Conservation (phyloP, 2,797 vertebrate genomes). For the Trichosurus vulpecula region DNA sequence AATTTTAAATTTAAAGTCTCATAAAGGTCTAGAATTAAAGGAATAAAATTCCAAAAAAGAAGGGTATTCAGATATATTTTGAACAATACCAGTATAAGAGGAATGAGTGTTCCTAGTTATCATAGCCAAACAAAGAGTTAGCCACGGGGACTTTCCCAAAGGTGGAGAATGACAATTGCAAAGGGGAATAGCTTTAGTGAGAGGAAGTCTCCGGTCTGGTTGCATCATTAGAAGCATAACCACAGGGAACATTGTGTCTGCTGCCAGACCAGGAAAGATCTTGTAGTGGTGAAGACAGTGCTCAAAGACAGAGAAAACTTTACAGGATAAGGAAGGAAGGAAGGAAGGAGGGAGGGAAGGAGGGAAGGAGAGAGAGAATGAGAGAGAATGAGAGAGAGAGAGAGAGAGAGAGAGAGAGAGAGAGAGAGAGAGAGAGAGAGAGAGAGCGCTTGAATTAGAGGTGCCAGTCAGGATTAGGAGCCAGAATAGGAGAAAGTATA, state of each 20-base stretch:
- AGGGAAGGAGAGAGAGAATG: too few species aligned
- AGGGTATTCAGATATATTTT: neutral
- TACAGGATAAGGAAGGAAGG: neutral
- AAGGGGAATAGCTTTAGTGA: neutral
- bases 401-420: neutral
- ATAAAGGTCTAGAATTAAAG: neutral
- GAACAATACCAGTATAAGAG: neutral
- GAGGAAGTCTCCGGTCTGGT: neutral
- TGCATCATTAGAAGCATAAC: neutral
- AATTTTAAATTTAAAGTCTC: too few species aligned
- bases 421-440: fast-evolving
- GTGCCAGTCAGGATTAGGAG: neutral
- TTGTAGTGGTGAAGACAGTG: neutral
- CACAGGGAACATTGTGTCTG: neutral
- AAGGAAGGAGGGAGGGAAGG: neutral
- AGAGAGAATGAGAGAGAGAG: too few species aligned
- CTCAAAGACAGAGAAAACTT: neutral
- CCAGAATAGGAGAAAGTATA: neutral
- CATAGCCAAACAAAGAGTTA: neutral
- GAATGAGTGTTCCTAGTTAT: neutral
- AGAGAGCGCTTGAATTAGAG: neutral
- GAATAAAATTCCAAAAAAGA: neutral
- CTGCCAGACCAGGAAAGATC: neutral
- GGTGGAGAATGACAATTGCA: neutral
- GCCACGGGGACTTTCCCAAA: neutral